A percentile compares a stretch with the other conserved stretches of the same genome.
Conservation (phyloP, 1,140 invertebrate genomes). For the Drosophila paulistorum region DNA sequence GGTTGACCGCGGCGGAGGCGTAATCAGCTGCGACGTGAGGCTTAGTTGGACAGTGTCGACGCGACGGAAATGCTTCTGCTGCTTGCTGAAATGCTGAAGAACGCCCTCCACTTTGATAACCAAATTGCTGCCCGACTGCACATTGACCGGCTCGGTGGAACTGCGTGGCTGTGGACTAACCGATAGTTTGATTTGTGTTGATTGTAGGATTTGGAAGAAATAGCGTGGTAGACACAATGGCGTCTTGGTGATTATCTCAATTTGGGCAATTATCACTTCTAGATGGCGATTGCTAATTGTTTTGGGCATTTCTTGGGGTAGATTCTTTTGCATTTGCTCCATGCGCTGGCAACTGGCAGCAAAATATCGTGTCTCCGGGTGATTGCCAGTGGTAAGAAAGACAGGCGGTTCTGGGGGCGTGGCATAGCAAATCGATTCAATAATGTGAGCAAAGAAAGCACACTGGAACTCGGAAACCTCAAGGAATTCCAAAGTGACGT, state of each 20-base stretch:
- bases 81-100: constrained; percentile 87
- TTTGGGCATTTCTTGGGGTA: constrained; percentile 70
- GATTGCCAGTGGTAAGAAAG: constrained; percentile 68
- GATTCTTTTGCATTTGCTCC: constrained; percentile 69
- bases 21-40: constrained; percentile 87
- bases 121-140: constrained; percentile 90
- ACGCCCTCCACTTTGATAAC: constrained; percentile 95
- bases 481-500: constrained; percentile 91
- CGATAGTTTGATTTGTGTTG: constrained; percentile 91
- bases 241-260: constrained; percentile 78
- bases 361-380: constrained; percentile 78
- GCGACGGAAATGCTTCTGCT: constrained; percentile 87
- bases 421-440: constrained; percentile 77
- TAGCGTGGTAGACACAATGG: constrained; percentile 87
- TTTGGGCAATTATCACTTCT: constrained; percentile 75
- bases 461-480: constrained; percentile 84
- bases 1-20: constrained; percentile 83
- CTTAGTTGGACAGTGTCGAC: constrained; percentile 89
- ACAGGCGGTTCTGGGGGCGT: constrained; percentile 76
- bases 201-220: constrained; percentile 94
- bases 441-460: constrained; percentile 74
- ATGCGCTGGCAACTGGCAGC: constrained; percentile 67
- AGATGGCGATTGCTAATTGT: constrained; percentile 77
- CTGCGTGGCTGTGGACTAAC: constrained; percentile 92
- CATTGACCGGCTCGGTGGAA: constrained; percentile 89